Percentiles rank a stretch among this genome's conserved stretches.
These are phyloP conservation scores for Cantharis rustica DNA, from an alignment of 2,888 invertebrate genomes.

Conservation along the genomic window DNA sequence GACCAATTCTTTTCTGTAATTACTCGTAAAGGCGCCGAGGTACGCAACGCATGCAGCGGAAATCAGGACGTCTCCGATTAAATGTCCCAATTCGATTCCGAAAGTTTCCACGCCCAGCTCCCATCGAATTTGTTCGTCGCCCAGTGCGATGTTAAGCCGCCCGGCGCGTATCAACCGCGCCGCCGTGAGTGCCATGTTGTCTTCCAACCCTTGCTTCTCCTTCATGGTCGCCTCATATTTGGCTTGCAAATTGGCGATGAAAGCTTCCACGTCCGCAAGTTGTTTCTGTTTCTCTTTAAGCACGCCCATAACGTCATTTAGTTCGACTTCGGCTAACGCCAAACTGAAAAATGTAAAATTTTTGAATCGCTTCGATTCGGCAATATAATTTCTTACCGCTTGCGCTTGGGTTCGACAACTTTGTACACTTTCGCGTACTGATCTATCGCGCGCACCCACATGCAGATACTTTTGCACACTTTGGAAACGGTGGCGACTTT, in stretches of 20 bases:
- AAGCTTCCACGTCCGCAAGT: conserved; percentile 80
- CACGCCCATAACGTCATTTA: conserved; percentile 76
- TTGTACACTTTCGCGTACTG: conserved; percentile 85
- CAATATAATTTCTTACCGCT: conserved; percentile 61
- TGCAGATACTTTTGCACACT: conserved; percentile 88
- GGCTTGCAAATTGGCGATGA: conserved; percentile 62
- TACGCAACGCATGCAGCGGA: conserved; percentile 90
- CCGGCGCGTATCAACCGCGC: conserved; percentile 81
- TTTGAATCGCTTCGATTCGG: background rate
- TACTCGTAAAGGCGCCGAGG: conserved; percentile 84
- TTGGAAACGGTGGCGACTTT: conserved; percentile 83
- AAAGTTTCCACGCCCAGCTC: conserved; percentile 73
- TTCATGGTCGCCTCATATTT: conserved; percentile 73
- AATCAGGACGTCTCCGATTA: conserved; percentile 85
- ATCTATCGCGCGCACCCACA: conserved; percentile 92
- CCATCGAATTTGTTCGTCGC: conserved; percentile 88
- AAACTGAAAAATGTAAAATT: conserved; percentile 59
- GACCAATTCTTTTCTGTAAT: conserved; percentile 71
- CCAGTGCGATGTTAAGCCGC: conserved; percentile 81
- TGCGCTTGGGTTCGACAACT: conserved; percentile 86
- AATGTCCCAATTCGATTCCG: conserved; percentile 69
- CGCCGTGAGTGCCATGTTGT: conserved; percentile 77
- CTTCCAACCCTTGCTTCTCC: conserved; percentile 75
- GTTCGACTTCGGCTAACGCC: conserved; percentile 76
- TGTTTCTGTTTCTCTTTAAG: conserved; percentile 80